Conservation (phyloP, 1,140 invertebrate genomes). For the Panagrolaimus sp. region DNA sequence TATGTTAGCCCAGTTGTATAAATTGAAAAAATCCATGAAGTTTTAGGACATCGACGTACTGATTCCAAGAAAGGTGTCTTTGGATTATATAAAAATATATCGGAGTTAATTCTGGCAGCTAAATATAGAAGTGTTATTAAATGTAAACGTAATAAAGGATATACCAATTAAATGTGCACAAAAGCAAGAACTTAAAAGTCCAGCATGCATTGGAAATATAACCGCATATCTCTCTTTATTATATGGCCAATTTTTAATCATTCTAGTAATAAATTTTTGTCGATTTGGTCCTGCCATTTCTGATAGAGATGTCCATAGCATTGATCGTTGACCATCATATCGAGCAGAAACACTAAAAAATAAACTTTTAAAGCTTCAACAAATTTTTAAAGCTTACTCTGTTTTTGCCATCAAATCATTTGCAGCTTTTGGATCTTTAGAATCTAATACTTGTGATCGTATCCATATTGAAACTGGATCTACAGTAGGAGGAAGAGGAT, state of each 20-base stretch:
- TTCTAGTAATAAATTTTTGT: background rate
- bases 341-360: constrained; percentile 1
- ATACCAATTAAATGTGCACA: background rate
- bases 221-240: background rate
- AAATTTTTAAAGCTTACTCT: background rate
- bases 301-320: background rate
- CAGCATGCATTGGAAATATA: constrained; percentile 4
- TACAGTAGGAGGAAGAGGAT: background rate
- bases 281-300: background rate
- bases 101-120: background rate
- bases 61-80: background rate
- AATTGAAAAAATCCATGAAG: background rate
- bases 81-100: constrained; percentile 2
- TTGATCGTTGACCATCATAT: background rate
- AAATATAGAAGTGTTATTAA: background rate
- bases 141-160: background rate
- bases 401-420: background rate
- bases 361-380: background rate
- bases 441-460: background rate
- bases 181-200: background rate
- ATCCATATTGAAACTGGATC: constrained; percentile 8
- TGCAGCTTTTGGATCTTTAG: background rate
- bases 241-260: background rate
- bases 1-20: background rate
- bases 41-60: background rate